Conservation (phyloP, 2,113 vertebrate species). For the Spilogale gracilis region DNA sequence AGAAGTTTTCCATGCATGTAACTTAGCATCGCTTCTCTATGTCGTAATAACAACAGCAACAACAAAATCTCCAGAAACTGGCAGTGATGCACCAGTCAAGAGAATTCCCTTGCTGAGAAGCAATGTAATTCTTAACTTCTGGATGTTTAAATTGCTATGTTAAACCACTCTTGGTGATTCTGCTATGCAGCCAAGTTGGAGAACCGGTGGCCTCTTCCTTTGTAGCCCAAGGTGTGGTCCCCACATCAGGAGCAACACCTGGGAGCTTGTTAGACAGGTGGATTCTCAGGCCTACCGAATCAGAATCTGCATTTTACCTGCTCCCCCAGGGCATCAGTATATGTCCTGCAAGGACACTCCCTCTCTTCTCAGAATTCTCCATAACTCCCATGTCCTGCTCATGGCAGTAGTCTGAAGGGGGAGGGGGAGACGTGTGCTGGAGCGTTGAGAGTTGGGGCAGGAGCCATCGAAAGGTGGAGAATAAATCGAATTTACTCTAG, state of each 20-base stretch:
- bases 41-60: too few species aligned
- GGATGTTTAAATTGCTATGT: rapidly evolving
- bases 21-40: rapidly evolving
- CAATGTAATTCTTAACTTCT: neutral
- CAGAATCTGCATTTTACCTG: too few species aligned
- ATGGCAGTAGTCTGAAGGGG: neutral
- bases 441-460: too few species aligned
- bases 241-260: rapidly evolving
- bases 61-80: neutral
- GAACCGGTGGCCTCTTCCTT: neutral
- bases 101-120: rapidly evolving
- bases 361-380: neutral
- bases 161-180: rapidly evolving
- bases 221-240: neutral
- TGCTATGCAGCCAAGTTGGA: neutral
- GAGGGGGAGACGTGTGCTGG: rapidly evolving
- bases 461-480: too few species aligned
- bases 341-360: rapidly evolving
- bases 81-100: rapidly evolving
- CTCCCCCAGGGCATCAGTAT: neutral
- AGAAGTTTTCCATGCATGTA: rapidly evolving
- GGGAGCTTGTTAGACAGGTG: neutral
- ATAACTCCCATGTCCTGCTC: neutral
- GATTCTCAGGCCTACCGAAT: rapidly evolving
- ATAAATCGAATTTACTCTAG: neutral